Percentiles rank a stretch among this genome's conserved stretches.
Conservation (phyloP, 1,140 invertebrate species). For the Melipona quadrifasciata region DNA sequence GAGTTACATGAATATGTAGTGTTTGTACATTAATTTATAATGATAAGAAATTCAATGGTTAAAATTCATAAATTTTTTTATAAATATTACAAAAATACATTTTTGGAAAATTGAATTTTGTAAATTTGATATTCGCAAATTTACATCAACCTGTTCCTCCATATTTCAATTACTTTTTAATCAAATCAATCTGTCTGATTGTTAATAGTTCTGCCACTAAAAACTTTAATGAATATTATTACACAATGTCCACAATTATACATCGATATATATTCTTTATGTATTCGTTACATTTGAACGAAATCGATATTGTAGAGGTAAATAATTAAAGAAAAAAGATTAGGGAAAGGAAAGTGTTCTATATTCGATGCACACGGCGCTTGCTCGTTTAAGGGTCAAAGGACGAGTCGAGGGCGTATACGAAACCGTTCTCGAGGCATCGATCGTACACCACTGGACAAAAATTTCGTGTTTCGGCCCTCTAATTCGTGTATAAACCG, state of each 20-base stretch:
- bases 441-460: slow-evolving; percentile 57
- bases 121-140: background rate
- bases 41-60: background rate
- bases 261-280: background rate
- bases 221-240: background rate
- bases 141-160: background rate
- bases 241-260: background rate
- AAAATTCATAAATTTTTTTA: too few relatives aligned
- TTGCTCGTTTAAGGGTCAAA: slow-evolving; percentile 69
- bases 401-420: slow-evolving; percentile 66
- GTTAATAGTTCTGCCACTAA: background rate
- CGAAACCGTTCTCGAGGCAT: slow-evolving; percentile 63
- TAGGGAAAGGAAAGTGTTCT: background rate
- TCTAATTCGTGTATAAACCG: slow-evolving; percentile 10
- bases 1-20: background rate
- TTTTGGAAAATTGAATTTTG: too few relatives aligned
- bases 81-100: too few relatives aligned
- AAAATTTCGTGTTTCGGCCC: slow-evolving; percentile 53
- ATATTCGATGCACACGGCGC: slow-evolving; percentile 51
- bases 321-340: background rate
- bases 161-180: background rate
- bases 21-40: background rate
- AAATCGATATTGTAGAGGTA: background rate
- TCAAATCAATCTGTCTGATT: background rate
- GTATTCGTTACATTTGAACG: too few relatives aligned